Evolutionary conservation across 53 echinoderm and acorn worm genomes (phyloP).

Genomic region (Echinometra lucunter): DNA sequence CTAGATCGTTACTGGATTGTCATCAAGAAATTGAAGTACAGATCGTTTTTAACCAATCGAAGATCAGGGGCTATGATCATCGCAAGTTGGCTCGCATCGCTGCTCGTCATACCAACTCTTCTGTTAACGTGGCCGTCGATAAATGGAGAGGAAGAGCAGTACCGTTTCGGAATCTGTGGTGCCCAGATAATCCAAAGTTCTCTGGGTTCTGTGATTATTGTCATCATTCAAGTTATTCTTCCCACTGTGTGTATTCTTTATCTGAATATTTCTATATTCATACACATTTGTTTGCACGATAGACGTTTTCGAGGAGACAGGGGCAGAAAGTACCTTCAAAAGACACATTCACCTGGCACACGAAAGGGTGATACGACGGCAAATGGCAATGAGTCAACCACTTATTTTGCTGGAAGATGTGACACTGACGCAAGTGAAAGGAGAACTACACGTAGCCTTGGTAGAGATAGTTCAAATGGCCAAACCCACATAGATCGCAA

Average conservation of each 20-base stretch:
- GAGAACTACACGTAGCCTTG: neutral
- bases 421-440: no score
- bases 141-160: neutral
- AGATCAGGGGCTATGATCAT: neutral
- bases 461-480: neutral
- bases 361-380: neutral
- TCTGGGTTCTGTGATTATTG: neutral
- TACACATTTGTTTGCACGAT: neutral
- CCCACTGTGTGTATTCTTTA: neutral
- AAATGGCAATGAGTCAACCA: neutral
- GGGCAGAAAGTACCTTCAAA: neutral
- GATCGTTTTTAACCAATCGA: neutral
- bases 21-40: constrained; percentile 34
- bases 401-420: neutral
- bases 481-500: neutral
- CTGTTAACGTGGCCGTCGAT: neutral
- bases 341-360: neutral
- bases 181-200: neutral
- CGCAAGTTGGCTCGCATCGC: neutral
- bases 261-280: constrained; percentile 5
- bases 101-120: neutral
- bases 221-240: neutral
- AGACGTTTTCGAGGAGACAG: constrained; percentile 2
- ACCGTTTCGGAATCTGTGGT: neutral
- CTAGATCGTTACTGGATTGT: constrained; percentile 60